Percentiles rank a stretch among this genome's conserved stretches.
These are phyloP conservation scores for Acleris literana DNA, from an alignment of 2,888 invertebrate species.

Conservation along the genomic window DNA sequence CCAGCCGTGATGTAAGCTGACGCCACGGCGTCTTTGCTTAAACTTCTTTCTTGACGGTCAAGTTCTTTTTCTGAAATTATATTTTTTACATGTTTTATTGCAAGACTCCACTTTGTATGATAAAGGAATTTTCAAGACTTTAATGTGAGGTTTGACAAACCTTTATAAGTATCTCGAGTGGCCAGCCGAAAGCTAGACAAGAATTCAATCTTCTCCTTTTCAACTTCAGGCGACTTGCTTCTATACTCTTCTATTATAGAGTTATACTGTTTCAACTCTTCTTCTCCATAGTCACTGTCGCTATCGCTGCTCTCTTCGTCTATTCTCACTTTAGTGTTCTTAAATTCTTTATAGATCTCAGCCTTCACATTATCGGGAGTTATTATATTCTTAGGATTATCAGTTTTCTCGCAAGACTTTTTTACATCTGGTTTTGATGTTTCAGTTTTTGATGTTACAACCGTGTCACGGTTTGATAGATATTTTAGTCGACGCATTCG, in stretches of 20 bases:
- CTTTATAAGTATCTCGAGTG: constrained; percentile 84
- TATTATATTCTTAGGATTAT: constrained; percentile 59
- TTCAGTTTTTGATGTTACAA: too few relatives aligned
- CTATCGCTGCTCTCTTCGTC: constrained; percentile 72
- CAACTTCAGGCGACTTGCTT: constrained; percentile 63
- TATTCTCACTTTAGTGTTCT: constrained; percentile 55
- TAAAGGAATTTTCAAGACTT: neutral
- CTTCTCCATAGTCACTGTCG: constrained; percentile 78
- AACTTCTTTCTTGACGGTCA: constrained; percentile 83
- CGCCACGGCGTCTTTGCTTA: constrained; percentile 77
- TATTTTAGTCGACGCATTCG: constrained; percentile 72
- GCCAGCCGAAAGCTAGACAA: constrained; percentile 85
- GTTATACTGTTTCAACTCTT: constrained; percentile 74
- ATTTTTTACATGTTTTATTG: constrained; percentile 8
- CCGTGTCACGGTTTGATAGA: constrained; percentile 56
- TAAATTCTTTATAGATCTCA: constrained; percentile 72
- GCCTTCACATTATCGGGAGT: constrained; percentile 69
- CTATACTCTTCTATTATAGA: constrained; percentile 79
- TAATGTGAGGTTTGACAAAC: constrained; percentile 64
- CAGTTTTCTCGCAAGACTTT: constrained; percentile 49
- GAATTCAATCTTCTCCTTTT: constrained; percentile 81
- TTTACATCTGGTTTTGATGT: constrained; percentile 50
- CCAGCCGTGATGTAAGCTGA: constrained; percentile 75
- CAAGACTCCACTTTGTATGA: neutral
- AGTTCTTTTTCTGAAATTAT: constrained; percentile 78